Evolutionary conservation across 1,140 invertebrate genomes (phyloP).

Genomic region (Euwallacea similis): DNA sequence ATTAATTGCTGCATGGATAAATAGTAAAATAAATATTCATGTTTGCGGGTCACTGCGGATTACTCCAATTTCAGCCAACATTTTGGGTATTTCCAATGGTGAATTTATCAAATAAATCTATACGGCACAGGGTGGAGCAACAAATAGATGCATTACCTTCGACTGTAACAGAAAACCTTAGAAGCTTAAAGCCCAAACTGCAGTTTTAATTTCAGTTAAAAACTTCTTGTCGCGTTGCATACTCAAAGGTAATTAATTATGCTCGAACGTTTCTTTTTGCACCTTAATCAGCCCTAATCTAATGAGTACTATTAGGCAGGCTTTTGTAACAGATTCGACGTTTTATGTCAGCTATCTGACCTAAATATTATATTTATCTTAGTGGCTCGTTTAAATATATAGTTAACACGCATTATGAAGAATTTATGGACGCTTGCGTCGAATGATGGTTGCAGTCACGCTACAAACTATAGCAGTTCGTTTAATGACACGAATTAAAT

Average conservation of each 20-base stretch:
- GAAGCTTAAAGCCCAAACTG: too few species aligned
- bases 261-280: constrained; percentile 5
- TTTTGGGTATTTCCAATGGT: neutral
- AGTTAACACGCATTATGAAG: constrained; percentile 24
- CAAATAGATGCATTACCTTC: too few species aligned
- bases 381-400: constrained; percentile 21
- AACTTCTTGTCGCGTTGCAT: too few species aligned
- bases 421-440: constrained; percentile 18
- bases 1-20: constrained; percentile 12
- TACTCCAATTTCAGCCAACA: constrained; percentile 1
- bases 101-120: constrained; percentile 3
- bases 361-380: constrained; percentile 13
- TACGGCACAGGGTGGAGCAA: too few species aligned
- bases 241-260: neutral
- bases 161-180: too few species aligned
- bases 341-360: constrained; percentile 12
- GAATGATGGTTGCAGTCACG: constrained; percentile 12
- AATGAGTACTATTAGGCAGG: constrained; percentile 15
- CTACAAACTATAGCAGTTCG: neutral
- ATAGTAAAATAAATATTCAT: constrained; percentile 9
- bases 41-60: constrained; percentile 3
- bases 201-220: too few species aligned
- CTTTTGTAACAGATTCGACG: constrained; percentile 10
- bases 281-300: neutral
- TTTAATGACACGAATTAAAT: constrained; percentile 12